Evolutionary conservation across 2,888 invertebrate species (phyloP), one percentile per base, ranked within the genome.

Genomic region (Eugnorisma glareosa): DNA sequence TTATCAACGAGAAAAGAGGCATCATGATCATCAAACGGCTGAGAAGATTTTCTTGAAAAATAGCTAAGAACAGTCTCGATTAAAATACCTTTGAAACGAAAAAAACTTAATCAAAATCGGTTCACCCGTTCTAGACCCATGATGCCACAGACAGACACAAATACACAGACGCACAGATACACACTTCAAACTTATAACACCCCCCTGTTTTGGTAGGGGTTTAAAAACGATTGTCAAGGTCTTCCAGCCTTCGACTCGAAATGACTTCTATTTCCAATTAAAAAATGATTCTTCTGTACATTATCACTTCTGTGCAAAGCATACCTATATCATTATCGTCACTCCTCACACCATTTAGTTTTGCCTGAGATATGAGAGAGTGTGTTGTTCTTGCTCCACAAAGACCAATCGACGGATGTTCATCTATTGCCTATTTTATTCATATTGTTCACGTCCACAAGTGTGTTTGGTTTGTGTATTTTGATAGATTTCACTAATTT

Each of bases 381-480:
- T 72, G 82, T 82, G 81, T 79, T 75, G 13, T 64, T 66, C 40
- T 75, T 75, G 70, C 59, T 69, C 81, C 61, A 69, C 40, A 81
- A 84, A 81, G 54, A 83, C 68, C 81, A 28, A 61, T 57, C 57
- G 43, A 75, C 51, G 54, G 63, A 70, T 70, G 48, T 28, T 63
- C 69, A 80, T 61, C 37, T 64, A 45, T 21, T 51, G 35, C 10
- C 43, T n/a, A 59, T 21, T 21, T 35, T 66, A 40, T 15, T 79
- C 74, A 79, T 63, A 28, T 7, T 67, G 11, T 70, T 74, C 24
- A 54, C 35, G 24, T 70, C 67, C 28, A 63, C 48, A 8, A 67
- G 75, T 71, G 80, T 79, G 84, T 69, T 82, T 73, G 54, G 43
- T 75, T 70, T 82, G 67, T 75, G 28, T 48, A 35, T 67, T 66